Conservation (phyloP, 2,888 invertebrate genomes). For the Caenorhabditis zanzibari region DNA sequence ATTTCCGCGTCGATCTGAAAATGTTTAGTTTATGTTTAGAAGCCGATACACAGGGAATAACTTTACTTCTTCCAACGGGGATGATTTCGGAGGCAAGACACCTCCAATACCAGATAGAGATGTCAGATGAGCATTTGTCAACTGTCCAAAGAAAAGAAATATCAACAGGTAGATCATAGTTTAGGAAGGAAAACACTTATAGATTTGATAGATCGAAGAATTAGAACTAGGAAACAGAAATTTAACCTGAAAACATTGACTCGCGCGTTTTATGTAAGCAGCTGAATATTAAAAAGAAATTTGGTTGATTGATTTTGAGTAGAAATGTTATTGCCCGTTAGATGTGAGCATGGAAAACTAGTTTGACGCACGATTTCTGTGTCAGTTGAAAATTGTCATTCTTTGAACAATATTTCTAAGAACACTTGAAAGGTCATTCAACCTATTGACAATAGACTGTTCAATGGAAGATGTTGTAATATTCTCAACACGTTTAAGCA, state of each 20-base stretch:
- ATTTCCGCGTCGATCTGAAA: slow-evolving; percentile 54
- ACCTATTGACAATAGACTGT: neutral
- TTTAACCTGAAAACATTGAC: neutral
- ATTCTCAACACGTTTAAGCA: neutral
- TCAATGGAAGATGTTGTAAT: neutral
- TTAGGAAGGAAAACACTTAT: neutral
- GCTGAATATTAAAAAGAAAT: slow-evolving; percentile 10
- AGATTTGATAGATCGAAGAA: slow-evolving; percentile 1
- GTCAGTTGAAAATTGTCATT: slow-evolving; percentile 8
- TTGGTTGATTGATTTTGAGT: slow-evolving; percentile 7
- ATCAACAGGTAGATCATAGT: neutral
- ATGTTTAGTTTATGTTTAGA: neutral
- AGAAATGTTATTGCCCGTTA: neutral
- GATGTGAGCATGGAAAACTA: neutral
- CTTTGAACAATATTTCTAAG: neutral
- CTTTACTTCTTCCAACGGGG: slow-evolving; percentile 24
- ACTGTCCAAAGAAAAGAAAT: neutral
- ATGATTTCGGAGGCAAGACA: neutral
- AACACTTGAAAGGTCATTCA: slow-evolving; percentile 19
- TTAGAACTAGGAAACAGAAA: neutral
- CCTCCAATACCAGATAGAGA: slow-evolving; percentile 1
- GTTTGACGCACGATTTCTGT: neutral
- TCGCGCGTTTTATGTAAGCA: slow-evolving; percentile 9
- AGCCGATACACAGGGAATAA: no score
- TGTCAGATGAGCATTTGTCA: slow-evolving; percentile 5